Base-by-base conservation (phyloP, 2,797 vertebrate species). In the Myotis vivesi region DNA sequence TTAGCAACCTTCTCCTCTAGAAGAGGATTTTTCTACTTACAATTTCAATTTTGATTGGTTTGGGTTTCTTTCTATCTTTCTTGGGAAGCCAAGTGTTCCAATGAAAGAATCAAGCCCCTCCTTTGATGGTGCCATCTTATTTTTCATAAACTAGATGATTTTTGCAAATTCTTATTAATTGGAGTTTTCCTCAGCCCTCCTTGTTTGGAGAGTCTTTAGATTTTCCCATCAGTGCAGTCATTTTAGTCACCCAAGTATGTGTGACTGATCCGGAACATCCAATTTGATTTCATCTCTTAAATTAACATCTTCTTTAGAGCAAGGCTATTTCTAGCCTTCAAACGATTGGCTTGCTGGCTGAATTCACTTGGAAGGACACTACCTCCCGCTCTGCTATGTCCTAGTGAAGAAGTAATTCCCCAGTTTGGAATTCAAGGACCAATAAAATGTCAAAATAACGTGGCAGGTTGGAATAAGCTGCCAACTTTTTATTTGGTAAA, bases 341-440 rank as follows among this genome's bases (percentile, higher is more conserved):
- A 86, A 68, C 76, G 53, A 92, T 59, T 5, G 77, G 49, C 41
- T 93, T 36, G 62, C 20, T 38, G 85, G 62, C 71, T 91, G 33
- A 69, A 53, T 81, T 85, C 82, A 89, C 46, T 49, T 33, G 28
- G 84, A 77, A 75, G 44, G 84, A 68, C 33, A 77, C 23, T 72
- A 51, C 23, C 38, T 88, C 64, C 76, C 49, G 16, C 55, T 75
- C 10, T 89, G 79, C 30, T 81, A 46, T 89, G 69, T 85, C 49
- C 57, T 89, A n/a, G 3, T 59, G 49, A 28, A 91, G 87, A 96
- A 97, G 49, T 71, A 87, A 83, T 91, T 84, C 36, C 30, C 62
- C 55, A 92, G 49, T n/a, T 68, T 79, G 73, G 73, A 88, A 59
- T 73, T 84, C 49, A 83, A 77, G 59, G 62, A 88, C 44, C 71